A percentile compares a stretch with the other conserved stretches of the same genome.
Evolutionary conservation across 2,797 vertebrate species (phyloP).

Genomic region (Chiroxiphia lanceolata): DNA sequence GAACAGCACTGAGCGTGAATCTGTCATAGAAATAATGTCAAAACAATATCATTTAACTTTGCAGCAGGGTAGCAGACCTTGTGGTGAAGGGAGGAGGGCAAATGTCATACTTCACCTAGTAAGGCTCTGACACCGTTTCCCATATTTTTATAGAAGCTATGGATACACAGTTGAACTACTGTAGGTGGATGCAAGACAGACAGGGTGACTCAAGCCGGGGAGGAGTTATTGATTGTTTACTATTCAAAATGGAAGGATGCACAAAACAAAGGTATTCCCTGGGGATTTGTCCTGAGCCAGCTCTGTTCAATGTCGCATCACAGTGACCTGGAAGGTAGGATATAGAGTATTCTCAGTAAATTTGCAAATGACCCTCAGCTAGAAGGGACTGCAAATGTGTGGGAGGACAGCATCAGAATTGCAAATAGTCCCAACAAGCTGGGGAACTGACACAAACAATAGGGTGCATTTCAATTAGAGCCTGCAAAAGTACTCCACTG

Average conservation of each 20-base stretch:
- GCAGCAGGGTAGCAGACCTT: constrained; percentile 15
- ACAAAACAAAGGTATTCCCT: neutral
- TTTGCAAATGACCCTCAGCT: constrained; percentile 26
- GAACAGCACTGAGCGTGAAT: neutral
- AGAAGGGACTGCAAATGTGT: neutral
- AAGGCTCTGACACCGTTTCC: neutral
- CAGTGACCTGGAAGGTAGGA: neutral
- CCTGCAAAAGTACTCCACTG: neutral
- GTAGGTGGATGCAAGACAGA: neutral
- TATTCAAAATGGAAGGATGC: constrained; percentile 15
- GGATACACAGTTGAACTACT: neutral
- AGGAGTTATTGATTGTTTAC: constrained; percentile 55
- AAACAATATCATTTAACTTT: constrained; percentile 11
- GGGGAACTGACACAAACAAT: neutral
- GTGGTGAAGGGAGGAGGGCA: neutral
- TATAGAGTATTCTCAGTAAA: neutral
- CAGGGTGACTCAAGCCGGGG: neutral
- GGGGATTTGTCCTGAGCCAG: constrained; percentile 15
- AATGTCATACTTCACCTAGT: neutral
- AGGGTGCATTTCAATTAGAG: constrained; percentile 13
- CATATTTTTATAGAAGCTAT: neutral
- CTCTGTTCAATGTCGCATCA: neutral
- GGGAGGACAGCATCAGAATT: constrained; percentile 31
- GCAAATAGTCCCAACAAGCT: constrained; percentile 14
- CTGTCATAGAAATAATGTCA: constrained; percentile 33